phyloP scores from a whole-genome alignment of 2,113 vertebrate genomes.

The Turdus rufiventris region DNA sequence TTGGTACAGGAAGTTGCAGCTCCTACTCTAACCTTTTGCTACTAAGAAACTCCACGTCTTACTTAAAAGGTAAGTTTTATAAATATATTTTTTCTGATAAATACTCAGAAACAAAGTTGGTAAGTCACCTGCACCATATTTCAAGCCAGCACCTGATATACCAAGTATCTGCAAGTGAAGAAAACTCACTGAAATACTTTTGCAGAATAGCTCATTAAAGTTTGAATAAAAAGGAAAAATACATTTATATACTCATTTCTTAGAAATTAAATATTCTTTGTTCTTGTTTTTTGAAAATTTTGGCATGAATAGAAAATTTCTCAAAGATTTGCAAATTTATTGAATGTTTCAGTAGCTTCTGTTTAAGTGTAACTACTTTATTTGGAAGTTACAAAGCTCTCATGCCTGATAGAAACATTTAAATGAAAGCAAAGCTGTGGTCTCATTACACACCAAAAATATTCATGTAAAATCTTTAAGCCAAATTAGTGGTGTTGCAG shows the following conservation, averaged over 20 bases:
- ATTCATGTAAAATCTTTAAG: neutral
- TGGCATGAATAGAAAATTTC: neutral
- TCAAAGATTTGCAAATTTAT: neutral
- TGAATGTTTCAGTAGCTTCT: neutral
- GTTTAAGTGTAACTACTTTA: neutral
- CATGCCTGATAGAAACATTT: neutral
- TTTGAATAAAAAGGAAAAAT: neutral
- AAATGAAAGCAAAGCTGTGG: neutral
- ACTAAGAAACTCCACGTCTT: neutral
- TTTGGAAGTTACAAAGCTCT: neutral
- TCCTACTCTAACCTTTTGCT: neutral
- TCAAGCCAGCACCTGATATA: neutral
- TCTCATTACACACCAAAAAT: neutral
- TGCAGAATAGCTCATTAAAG: neutral
- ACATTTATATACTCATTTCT: neutral
- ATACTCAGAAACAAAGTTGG: neutral
- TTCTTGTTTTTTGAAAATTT: neutral
- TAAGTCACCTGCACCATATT: neutral
- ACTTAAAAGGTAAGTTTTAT: neutral
- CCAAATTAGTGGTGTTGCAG: neutral
- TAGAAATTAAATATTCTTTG: neutral
- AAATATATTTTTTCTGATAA: neutral
- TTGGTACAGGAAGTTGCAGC: neutral
- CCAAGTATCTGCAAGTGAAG: neutral
- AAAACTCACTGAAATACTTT: neutral